These are phyloP conservation scores for Drosophila erecta DNA, from an alignment of 1,140 invertebrate species.

Conservation along the genomic window DNA sequence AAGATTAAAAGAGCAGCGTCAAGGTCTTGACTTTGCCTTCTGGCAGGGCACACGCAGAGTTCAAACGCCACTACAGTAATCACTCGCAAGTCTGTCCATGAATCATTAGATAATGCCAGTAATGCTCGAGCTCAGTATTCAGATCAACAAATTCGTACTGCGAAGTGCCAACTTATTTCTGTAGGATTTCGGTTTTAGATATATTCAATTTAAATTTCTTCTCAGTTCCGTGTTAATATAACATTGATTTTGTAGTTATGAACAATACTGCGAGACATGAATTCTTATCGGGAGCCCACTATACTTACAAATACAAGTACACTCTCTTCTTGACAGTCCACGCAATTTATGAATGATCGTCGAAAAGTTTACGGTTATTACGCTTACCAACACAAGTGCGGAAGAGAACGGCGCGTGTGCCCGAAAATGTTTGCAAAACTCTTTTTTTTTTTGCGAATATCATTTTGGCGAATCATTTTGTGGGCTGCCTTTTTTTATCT, in stretches of 20 bases:
- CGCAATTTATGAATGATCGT: constrained; percentile 79
- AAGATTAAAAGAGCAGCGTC: constrained; percentile 38
- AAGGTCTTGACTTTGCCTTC: constrained; percentile 58
- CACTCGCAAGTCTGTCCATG: background rate
- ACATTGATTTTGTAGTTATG: background rate
- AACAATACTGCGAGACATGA: background rate
- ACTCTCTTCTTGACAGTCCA: constrained; percentile 56
- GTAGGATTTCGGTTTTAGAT: too few relatives aligned
- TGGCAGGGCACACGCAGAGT: constrained; percentile 60
- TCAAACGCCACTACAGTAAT: constrained; percentile 43
- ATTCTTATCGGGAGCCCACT: background rate
- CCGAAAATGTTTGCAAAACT: constrained; percentile 61
- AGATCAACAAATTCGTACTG: too few relatives aligned
- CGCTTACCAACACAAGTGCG: constrained; percentile 60
- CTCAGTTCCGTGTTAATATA: too few relatives aligned
- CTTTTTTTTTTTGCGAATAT: constrained; percentile 23
- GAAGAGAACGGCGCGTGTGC: constrained; percentile 32
- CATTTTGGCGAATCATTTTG: constrained; percentile 31
- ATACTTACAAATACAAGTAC: constrained; percentile 9
- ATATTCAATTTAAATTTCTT: background rate
- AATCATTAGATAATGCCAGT: background rate
- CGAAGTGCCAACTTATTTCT: too few relatives aligned
- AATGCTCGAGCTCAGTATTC: background rate
- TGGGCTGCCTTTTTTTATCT: constrained; percentile 45
- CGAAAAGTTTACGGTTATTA: constrained; percentile 70